Evolutionary conservation across 2,797 vertebrate species (phyloP).

Genomic region (Hafferia zeledoni): DNA sequence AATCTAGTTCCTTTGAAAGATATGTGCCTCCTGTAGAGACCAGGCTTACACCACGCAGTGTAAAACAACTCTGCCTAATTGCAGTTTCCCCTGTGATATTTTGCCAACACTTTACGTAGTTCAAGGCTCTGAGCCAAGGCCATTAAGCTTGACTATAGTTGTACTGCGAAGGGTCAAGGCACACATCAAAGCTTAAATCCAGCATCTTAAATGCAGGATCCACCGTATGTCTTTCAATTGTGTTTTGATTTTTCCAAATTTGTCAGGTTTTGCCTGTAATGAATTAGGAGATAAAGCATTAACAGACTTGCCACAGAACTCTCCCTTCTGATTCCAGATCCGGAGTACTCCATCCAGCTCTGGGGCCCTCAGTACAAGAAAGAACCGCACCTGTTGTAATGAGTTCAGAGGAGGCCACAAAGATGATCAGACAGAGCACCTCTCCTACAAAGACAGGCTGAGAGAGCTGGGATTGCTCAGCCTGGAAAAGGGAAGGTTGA

Average conservation of each 20-base stretch:
- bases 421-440: neutral
- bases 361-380: neutral
- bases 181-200: neutral
- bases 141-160: neutral
- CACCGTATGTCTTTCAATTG: accelerated
- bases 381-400: neutral
- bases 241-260: neutral
- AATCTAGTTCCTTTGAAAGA: neutral
- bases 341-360: neutral
- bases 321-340: neutral
- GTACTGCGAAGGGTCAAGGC: neutral
- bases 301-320: neutral
- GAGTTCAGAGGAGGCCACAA: neutral
- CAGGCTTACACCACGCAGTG: accelerated
- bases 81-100: neutral
- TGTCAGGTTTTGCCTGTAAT: neutral
- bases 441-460: neutral
- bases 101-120: neutral
- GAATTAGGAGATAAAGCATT: neutral
- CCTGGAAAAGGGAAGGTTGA: neutral
- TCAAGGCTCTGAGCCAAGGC: neutral
- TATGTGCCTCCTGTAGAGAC: accelerated
- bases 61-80: neutral
- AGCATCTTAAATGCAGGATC: neutral
- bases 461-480: neutral